These are phyloP conservation scores for Cheilosia vernalis DNA, from an alignment of 2,888 invertebrate genomes.

Conservation along the genomic window DNA sequence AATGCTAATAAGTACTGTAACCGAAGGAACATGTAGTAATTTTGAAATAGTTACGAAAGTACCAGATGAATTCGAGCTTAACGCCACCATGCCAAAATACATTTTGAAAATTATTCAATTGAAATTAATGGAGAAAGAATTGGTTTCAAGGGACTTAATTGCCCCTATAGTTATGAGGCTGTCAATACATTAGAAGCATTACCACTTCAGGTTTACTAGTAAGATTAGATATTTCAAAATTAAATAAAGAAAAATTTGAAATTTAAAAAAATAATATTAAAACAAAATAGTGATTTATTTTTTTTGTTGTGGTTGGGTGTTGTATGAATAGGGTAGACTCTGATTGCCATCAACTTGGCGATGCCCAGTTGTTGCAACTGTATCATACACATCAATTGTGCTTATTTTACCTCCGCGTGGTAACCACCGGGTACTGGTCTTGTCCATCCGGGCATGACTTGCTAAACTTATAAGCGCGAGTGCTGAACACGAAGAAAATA, in stretches of 20 bases:
- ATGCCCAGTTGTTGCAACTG: too few species aligned
- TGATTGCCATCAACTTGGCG: too few species aligned
- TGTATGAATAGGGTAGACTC: too few species aligned
- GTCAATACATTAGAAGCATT: conserved; percentile 39
- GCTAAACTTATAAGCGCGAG: too few species aligned
- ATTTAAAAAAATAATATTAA: too few species aligned
- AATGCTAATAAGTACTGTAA: conserved; percentile 23
- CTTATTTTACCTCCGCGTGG: too few species aligned
- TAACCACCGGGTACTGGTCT: too few species aligned
- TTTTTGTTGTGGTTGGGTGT: too few species aligned
- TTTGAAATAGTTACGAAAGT: conserved; percentile 26
- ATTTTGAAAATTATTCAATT: conserved; percentile 20
- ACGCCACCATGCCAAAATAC: conserved; percentile 17
- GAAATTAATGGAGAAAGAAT: conserved; percentile 14
- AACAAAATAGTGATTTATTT: conserved; percentile 30
- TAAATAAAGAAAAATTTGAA: background rate
- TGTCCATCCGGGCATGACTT: too few species aligned
- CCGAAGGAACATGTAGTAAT: conserved; percentile 7
- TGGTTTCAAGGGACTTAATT: conserved; percentile 14
- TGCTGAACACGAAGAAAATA: too few species aligned
- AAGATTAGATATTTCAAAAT: conserved; percentile 7
- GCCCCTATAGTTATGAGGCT: conserved; percentile 28
- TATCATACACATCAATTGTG: too few species aligned
- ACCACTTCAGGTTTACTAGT: conserved; percentile 6
- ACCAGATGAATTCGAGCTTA: conserved; percentile 29